These are phyloP conservation scores for Herpailurus yagouaroundi DNA, from an alignment of 2,113 vertebrate species.

Conservation along the genomic window DNA sequence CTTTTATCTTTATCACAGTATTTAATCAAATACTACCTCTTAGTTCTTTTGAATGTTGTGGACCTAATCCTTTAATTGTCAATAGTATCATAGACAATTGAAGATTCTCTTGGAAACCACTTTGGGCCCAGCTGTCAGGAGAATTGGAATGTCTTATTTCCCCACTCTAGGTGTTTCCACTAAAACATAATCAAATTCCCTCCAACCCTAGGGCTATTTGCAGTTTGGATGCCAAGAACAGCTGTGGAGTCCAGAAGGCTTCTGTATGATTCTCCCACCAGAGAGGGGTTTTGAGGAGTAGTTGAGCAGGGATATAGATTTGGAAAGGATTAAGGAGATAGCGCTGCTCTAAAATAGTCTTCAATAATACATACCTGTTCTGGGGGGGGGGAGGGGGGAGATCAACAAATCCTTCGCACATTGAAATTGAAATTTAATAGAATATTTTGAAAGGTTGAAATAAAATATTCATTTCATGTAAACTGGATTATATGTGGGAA, in stretches of 20 bases:
- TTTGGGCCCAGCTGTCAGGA: neutral
- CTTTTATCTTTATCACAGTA: neutral
- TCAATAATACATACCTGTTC: neutral
- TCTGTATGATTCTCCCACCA: neutral
- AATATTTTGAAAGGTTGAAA: neutral
- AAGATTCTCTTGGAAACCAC: slow-evolving; percentile 23
- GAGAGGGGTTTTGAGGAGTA: neutral
- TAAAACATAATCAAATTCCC: neutral
- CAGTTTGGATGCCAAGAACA: neutral
- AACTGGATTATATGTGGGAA: neutral
- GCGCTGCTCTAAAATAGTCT: neutral
- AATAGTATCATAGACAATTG: neutral
- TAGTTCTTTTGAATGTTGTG: neutral
- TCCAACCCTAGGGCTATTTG: neutral
- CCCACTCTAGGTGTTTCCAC: neutral
- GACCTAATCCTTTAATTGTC: neutral
- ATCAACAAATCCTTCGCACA: neutral
- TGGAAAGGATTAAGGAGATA: neutral
- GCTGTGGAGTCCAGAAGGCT: neutral
- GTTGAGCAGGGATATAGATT: neutral
- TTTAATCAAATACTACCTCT: neutral
- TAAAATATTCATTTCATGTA: neutral
- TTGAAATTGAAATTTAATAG: neutral
- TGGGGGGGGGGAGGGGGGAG: rapidly evolving
- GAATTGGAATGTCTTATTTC: neutral